phyloP scores from a whole-genome alignment of 2,888 invertebrate species.

The Meiosimyza platycephala region DNA sequence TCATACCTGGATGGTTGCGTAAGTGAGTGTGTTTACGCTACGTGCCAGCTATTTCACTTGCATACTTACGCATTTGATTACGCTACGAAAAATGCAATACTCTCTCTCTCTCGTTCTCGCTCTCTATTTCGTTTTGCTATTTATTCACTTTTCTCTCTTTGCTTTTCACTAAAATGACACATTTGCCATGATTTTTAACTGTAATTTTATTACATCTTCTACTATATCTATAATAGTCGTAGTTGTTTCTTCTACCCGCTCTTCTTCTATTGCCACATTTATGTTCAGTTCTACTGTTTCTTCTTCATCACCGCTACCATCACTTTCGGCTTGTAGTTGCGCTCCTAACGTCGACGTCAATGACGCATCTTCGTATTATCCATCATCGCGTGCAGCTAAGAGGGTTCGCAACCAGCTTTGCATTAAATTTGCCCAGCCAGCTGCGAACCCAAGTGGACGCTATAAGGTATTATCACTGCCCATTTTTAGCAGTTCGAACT shows the following conservation, averaged over 20 bases:
- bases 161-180: background rate
- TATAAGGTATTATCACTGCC: conserved; percentile 72
- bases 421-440: conserved; percentile 77
- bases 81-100: background rate
- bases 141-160: background rate
- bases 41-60: background rate
- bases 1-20: conserved; percentile 49
- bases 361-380: conserved; percentile 59
- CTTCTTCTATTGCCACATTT: conserved; percentile 9
- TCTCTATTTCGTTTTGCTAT: background rate
- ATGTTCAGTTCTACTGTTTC: conserved; percentile 15
- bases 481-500: conserved; percentile 88
- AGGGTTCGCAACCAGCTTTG: conserved; percentile 75
- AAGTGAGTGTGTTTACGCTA: conserved; percentile 40
- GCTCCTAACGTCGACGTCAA: conserved; percentile 52
- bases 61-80: background rate
- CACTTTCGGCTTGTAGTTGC: no score
- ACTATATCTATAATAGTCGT: conserved; percentile 27
- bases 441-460: conserved; percentile 68
- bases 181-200: conserved; percentile 7
- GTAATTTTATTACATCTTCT: background rate
- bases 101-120: conserved; percentile 26
- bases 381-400: conserved; percentile 74
- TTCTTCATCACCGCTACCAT: conserved; percentile 17
- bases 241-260: conserved; percentile 20